Base-by-base conservation (phyloP, 2,797 vertebrate species). In the Pseudochromis fuscus region DNA sequence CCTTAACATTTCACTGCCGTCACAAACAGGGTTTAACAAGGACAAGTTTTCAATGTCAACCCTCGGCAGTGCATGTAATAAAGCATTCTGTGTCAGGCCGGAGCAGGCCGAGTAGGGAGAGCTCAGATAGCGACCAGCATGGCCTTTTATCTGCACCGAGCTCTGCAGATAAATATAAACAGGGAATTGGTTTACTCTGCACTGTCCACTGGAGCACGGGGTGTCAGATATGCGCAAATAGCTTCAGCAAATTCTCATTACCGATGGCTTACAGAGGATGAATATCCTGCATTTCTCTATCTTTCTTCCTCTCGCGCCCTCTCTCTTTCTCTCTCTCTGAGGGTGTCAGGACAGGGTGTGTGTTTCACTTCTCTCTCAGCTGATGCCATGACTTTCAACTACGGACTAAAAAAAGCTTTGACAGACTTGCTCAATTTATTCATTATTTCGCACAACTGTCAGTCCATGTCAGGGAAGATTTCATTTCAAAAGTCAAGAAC, bases 151-250 rank as follows among this genome's bases (percentile, higher is more conserved):
- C 82, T 80, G 67, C 63, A 19, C 4, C 25, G 48, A 67, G 72
- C 72, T 70, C 55, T 37, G 33, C 10, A 45, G 85, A 83, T 87
- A 82, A 88, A 87, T 78, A 84, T 82, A 86, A 88, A 90, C 73
- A 83, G 77, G 37, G 49, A 72, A 56, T 76, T 85, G 77, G 87
- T 89, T 87, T 78, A 75, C 40, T 75, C 55, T 62, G 79, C 69
- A 38, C 68, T 21, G 73, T 75, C 83, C 67, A 21, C 62, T 57
- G 69, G 62, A 81, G 84, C 60, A 66, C 42, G 12, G 81, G 58
- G 70, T 53, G 42, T 83, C 72, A 84, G 60, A 82, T 79, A 50
- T 52, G 80, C 28, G 0, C 73, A 84, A 82, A 86, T 30, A 75
- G 75, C 73, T 64, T 75, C 31, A 61, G 72, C 55, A 72, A 75